Conservation (phyloP, 1,140 invertebrate genomes). For the Megathymus violae region DNA sequence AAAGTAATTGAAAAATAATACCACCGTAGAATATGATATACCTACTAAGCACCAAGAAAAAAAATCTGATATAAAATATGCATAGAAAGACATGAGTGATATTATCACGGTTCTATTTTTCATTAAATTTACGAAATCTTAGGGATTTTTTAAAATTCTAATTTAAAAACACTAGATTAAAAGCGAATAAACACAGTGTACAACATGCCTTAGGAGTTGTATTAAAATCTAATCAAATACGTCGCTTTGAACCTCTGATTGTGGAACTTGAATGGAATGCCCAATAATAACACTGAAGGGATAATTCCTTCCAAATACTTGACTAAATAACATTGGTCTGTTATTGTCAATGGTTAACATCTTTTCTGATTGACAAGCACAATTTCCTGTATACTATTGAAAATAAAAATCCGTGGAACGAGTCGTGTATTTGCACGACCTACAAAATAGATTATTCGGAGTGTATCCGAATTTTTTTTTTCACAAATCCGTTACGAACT, state of each 20-base stretch:
- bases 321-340: constrained; percentile 15
- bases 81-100: no score
- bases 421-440: constrained; percentile 1
- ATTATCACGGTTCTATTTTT: no score
- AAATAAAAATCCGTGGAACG: constrained; percentile 14
- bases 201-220: constrained; percentile 9
- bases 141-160: no score
- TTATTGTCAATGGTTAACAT: constrained; percentile 16
- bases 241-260: constrained; percentile 29
- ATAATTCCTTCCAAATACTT: constrained; percentile 26
- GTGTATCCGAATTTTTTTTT: constrained; percentile 3
- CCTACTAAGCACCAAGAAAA: no score
- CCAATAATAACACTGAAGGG: constrained; percentile 17
- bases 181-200: constrained; percentile 20
- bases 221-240: constrained; percentile 29
- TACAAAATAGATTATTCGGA: constrained; percentile 19
- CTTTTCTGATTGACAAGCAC: constrained; percentile 8
- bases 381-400: constrained; percentile 23
- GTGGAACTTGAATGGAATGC: constrained; percentile 36
- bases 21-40: no score
- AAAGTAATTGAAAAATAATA: no score
- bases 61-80: no score
- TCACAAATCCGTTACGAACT: no score
- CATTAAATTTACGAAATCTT: no score
- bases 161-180: no score